phyloP scores from a whole-genome alignment of 2,888 invertebrate species.

The Microctonus aethiopoides region DNA sequence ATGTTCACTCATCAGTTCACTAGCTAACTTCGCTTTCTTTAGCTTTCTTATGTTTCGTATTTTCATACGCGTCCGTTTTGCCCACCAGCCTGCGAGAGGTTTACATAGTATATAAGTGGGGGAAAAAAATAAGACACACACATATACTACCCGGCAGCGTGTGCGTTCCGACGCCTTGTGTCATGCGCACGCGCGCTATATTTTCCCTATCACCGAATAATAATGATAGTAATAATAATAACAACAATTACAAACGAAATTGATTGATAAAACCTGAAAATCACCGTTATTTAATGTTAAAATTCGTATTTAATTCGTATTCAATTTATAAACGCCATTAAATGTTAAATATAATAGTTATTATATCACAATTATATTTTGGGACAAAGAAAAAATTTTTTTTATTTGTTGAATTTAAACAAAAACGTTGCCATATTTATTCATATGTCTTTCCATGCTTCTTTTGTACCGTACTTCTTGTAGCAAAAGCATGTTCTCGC shows the following conservation, averaged over 20 bases:
- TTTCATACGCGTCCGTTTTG: not conserved
- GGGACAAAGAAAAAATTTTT: too few species aligned
- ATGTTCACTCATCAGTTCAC: too few species aligned
- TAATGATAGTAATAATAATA: slow-evolving; percentile 17
- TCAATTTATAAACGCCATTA: not conserved
- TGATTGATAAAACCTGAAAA: slow-evolving; percentile 21
- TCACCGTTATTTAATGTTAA: not conserved
- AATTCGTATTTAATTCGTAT: not conserved
- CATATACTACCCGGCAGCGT: slow-evolving; percentile 22
- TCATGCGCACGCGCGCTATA: slow-evolving; percentile 37
- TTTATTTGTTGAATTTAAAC: slow-evolving; percentile 63
- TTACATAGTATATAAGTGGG: not conserved
- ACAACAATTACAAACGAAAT: slow-evolving; percentile 31
- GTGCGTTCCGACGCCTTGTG: slow-evolving; percentile 11
- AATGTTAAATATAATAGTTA: too few species aligned
- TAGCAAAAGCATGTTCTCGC: slow-evolving; percentile 29
- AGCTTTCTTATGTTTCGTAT: slow-evolving; percentile 20
- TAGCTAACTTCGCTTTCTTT: not conserved
- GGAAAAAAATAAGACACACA: slow-evolving; percentile 38
- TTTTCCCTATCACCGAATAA: slow-evolving; percentile 35
- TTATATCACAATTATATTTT: too few species aligned
- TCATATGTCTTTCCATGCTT: slow-evolving; percentile 47
- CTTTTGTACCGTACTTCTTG: slow-evolving; percentile 28
- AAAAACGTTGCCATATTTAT: slow-evolving; percentile 64
- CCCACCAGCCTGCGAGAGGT: not conserved